These are phyloP conservation scores for Clunio marinus DNA, from an alignment of 2,888 invertebrate species.

Conservation along the genomic window DNA sequence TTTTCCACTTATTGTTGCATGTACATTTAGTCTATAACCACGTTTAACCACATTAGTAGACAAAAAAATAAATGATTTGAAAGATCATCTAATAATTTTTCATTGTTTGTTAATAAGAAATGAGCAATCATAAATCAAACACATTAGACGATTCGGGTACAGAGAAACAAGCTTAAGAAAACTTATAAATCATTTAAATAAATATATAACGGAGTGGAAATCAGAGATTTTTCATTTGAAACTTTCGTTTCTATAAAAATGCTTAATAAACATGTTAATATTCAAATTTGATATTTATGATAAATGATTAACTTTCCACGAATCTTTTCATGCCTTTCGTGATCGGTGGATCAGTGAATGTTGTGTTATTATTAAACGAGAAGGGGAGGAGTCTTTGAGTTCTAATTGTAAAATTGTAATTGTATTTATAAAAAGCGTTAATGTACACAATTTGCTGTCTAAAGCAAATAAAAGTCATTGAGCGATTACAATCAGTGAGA, in stretches of 20 bases:
- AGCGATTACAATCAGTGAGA: slow-evolving; percentile 37
- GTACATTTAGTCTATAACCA: neutral
- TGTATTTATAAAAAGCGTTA: slow-evolving; percentile 39
- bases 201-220: slow-evolving; percentile 28
- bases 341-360: neutral
- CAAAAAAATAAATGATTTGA: neutral
- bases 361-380: neutral
- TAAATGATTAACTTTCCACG: slow-evolving; percentile 28
- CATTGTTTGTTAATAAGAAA: slow-evolving; percentile 35
- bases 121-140: slow-evolving; percentile 36
- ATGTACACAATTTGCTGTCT: slow-evolving; percentile 36
- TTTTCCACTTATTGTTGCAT: neutral
- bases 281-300: slow-evolving; percentile 37
- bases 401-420: slow-evolving; percentile 38
- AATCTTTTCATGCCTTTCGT: slow-evolving; percentile 15
- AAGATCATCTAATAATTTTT: slow-evolving; percentile 38
- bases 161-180: slow-evolving; percentile 10
- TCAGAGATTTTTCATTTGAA: slow-evolving; percentile 17
- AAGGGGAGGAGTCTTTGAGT: slow-evolving; percentile 6
- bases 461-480: slow-evolving; percentile 38
- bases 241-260: slow-evolving; percentile 34
- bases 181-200: slow-evolving; percentile 35
- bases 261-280: slow-evolving; percentile 38
- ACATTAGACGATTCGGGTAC: slow-evolving; percentile 26
- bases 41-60: slow-evolving; percentile 7